Conservation (phyloP, 1,140 invertebrate species). For the Pachyrhynchus sulphureomaculatus region DNA sequence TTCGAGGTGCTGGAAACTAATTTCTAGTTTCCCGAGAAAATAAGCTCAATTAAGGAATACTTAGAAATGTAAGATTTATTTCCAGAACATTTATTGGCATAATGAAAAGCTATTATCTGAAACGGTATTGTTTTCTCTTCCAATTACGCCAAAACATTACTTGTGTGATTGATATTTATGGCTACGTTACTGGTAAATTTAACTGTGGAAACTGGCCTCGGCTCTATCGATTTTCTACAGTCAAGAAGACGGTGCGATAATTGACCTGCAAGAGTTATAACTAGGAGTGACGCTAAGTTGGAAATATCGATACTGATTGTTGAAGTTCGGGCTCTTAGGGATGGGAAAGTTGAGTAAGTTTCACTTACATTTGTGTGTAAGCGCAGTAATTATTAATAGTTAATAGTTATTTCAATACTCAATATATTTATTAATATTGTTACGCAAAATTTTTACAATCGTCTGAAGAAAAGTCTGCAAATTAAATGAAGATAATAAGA, state of each 20-base stretch:
- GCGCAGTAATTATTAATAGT: too few species aligned
- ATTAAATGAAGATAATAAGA: too few species aligned
- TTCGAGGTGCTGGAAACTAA: too few species aligned
- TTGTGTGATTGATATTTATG: slow-evolving; percentile 3
- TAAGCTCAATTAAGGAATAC: background rate
- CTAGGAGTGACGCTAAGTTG: background rate
- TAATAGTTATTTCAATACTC: too few species aligned
- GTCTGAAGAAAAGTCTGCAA: too few species aligned
- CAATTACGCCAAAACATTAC: slow-evolving; percentile 3
- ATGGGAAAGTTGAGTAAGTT: background rate
- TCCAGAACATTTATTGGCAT: background rate
- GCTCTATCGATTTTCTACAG: background rate
- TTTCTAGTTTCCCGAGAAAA: background rate
- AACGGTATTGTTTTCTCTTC: slow-evolving; percentile 4
- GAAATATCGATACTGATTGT: background rate
- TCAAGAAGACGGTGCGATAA: slow-evolving; percentile 1
- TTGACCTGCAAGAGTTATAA: slow-evolving; percentile 1
- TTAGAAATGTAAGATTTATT: slow-evolving; percentile 1
- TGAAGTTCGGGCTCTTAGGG: background rate
- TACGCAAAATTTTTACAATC: too few species aligned
- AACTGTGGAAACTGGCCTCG: background rate
- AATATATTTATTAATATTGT: too few species aligned
- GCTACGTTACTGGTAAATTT: background rate
- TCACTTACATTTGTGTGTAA: too few species aligned
- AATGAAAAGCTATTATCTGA: slow-evolving; percentile 9